Conservation (phyloP, 2,797 vertebrate species). For the Alauda arvensis region DNA sequence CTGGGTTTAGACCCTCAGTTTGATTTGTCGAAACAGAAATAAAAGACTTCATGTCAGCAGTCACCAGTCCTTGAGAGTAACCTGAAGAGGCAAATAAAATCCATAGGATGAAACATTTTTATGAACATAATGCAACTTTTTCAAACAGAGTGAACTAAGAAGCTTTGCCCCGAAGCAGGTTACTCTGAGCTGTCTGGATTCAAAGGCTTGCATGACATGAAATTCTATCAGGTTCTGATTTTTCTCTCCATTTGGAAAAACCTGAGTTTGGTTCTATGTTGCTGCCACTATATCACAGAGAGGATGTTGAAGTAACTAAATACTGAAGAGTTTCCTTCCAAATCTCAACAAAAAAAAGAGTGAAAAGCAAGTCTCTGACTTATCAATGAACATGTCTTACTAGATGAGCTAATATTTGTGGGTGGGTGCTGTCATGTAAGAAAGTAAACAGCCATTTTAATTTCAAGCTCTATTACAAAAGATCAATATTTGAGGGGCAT, state of each 20-base stretch:
- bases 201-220: not conserved
- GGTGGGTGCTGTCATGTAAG: not conserved
- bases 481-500: not conserved
- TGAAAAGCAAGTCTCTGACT: not conserved
- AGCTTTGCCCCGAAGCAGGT: not conserved
- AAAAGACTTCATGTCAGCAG: not conserved
- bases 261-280: not conserved
- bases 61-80: not conserved
- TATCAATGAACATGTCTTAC: not conserved
- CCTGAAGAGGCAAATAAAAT: not conserved
- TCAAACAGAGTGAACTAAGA: not conserved
- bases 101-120: not conserved
- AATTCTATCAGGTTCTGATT: not conserved
- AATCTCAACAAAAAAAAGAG: not conserved
- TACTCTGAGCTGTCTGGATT: not conserved
- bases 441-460: constrained; percentile 29
- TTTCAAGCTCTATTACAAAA: constrained; percentile 39
- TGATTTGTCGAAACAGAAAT: not conserved
- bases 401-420: not conserved
- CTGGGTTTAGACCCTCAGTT: not conserved
- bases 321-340: not conserved
- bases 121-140: rapidly evolving
- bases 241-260: not conserved
- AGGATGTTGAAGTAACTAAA: not conserved
- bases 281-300: not conserved